Evolutionary conservation across 2,113 vertebrate genomes (phyloP).

Genomic region (Oreochromis aureus): DNA sequence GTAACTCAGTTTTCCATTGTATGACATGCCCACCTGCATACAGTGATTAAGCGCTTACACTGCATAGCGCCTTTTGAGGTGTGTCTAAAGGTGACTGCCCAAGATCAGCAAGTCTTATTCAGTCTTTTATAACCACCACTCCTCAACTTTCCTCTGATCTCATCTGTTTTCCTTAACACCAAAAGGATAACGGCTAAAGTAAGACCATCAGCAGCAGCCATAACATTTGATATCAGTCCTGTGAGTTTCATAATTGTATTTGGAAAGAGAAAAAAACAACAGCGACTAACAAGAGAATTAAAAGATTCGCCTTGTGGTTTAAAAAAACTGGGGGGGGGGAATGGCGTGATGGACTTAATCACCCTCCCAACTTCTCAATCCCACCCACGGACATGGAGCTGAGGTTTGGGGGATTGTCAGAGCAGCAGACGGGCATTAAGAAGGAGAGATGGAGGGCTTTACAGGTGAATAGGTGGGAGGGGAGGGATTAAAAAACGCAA

Average conservation of each 20-base stretch:
- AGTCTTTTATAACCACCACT: not conserved
- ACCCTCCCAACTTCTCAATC: not conserved
- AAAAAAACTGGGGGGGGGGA: not conserved
- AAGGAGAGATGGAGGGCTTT: constrained; percentile 4
- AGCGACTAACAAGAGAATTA: not conserved
- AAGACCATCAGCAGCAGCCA: not conserved
- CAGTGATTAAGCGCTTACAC: not conserved
- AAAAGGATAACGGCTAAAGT: not conserved
- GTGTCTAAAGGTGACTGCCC: not conserved
- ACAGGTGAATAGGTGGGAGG: constrained; percentile 43
- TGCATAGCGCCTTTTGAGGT: not conserved
- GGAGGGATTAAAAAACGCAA: not conserved
- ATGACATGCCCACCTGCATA: not conserved
- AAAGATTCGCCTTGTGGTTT: not conserved
- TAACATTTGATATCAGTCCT: not conserved
- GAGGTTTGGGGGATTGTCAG: not conserved
- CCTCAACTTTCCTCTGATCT: not conserved
- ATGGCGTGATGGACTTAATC: not conserved
- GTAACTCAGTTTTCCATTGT: not conserved
- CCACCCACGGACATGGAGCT: not conserved
- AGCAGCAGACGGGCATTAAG: not conserved
- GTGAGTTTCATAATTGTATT: not conserved
- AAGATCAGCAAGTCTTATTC: not conserved
- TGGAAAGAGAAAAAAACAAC: not conserved
- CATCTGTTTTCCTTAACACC: not conserved